Percentiles rank a stretch among this genome's conserved stretches.
phyloP scores from a whole-genome alignment of 2,113 vertebrate genomes.

The Coptodon rendalli region DNA sequence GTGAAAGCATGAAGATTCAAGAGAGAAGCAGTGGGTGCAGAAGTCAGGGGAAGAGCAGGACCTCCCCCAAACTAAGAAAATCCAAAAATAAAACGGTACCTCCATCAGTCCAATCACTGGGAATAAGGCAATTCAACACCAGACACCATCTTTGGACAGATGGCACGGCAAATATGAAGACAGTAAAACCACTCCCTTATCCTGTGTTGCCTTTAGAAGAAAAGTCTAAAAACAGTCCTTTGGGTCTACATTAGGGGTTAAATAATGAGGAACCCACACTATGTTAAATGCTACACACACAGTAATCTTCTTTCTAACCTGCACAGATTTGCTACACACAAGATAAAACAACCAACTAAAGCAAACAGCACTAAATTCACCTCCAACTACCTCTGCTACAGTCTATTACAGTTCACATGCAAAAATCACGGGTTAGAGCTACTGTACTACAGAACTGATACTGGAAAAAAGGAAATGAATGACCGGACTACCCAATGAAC shows the following conservation, averaged over 20 bases:
- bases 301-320: background rate
- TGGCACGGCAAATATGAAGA: constrained; percentile 26
- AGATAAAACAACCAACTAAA: background rate
- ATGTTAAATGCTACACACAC: constrained; percentile 24
- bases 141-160: constrained; percentile 39
- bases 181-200: constrained; percentile 37
- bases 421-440: constrained; percentile 15
- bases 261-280: constrained; percentile 13
- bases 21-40: constrained; percentile 22
- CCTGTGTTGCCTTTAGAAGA: constrained; percentile 40
- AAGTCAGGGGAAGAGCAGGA: constrained; percentile 33
- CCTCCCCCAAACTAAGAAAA: constrained; percentile 41
- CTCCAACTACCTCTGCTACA: background rate
- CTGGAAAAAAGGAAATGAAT: background rate
- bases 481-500: background rate
- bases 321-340: background rate
- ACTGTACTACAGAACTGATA: background rate
- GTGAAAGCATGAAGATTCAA: constrained; percentile 16
- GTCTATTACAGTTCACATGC: constrained; percentile 5
- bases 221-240: constrained; percentile 7
- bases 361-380: background rate
- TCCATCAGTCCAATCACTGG: constrained; percentile 30
- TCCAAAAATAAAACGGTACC: constrained; percentile 35
- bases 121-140: constrained; percentile 28
- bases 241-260: constrained; percentile 17